phyloP scores from a whole-genome alignment of 2,113 vertebrate species.

The Calypte anna region DNA sequence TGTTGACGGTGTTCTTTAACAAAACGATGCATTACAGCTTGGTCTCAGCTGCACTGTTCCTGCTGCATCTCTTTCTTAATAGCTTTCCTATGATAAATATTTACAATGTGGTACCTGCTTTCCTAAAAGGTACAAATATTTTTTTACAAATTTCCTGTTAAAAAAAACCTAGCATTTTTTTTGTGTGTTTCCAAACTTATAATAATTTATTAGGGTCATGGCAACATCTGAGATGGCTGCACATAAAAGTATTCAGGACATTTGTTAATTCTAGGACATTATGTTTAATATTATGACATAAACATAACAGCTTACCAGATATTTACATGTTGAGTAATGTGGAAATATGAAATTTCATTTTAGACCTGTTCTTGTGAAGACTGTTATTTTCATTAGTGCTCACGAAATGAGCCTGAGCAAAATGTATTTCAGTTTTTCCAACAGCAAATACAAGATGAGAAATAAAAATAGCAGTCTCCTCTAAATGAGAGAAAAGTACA shows the following conservation, averaged over 20 bases:
- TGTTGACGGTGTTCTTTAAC: conserved; percentile 66
- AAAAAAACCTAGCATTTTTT: neutral
- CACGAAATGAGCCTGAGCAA: neutral
- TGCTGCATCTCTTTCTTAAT: conserved; percentile 49
- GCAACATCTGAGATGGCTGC: conserved; percentile 17
- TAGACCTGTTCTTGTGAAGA: neutral
- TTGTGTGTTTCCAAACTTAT: conserved; percentile 31
- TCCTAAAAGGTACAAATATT: neutral
- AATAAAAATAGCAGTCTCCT: neutral
- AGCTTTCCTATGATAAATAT: conserved; percentile 55
- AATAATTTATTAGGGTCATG: conserved; percentile 16
- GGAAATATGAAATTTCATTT: conserved; percentile 12
- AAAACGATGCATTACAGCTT: conserved; percentile 54
- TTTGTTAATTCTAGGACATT: conserved; percentile 45
- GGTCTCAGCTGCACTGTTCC: conserved; percentile 24
- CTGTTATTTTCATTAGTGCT: neutral
- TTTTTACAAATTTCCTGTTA: conserved; percentile 49
- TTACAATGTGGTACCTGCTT: conserved; percentile 39
- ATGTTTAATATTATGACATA: conserved; percentile 48
- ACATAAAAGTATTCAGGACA: neutral
- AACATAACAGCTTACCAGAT: conserved; percentile 41
- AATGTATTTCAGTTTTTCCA: neutral
- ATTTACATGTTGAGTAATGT: conserved; percentile 6
- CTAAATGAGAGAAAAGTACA: neutral
- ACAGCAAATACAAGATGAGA: neutral